Evolutionary conservation across 2,888 invertebrate genomes (phyloP).

Genomic region (Mycalesis mineus): DNA sequence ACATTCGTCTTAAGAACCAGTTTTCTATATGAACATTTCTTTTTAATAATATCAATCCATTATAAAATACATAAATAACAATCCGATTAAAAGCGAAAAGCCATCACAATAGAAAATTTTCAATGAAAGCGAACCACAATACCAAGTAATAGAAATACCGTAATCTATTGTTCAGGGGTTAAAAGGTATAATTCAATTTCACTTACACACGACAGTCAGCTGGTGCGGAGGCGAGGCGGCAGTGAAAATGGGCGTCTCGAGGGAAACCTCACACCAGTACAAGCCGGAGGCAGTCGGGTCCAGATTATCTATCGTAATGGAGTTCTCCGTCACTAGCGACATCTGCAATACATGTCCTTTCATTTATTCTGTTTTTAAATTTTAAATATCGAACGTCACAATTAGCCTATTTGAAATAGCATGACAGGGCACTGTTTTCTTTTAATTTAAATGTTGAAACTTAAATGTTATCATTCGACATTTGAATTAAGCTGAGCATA

Average conservation of each 20-base stretch:
- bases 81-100: too few relatives aligned
- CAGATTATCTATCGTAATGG: slow-evolving; percentile 83
- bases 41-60: too few relatives aligned
- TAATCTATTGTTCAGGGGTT: neutral
- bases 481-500: too few relatives aligned
- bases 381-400: neutral
- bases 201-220: slow-evolving; percentile 89
- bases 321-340: slow-evolving; percentile 68
- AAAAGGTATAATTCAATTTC: neutral
- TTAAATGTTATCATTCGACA: too few relatives aligned
- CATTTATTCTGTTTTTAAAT: neutral
- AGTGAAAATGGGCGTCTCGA: slow-evolving; percentile 89
- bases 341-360: slow-evolving; percentile 48
- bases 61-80: too few relatives aligned
- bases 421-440: neutral
- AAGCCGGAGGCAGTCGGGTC: slow-evolving; percentile 87
- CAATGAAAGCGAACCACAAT: too few relatives aligned
- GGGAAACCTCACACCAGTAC: slow-evolving; percentile 90
- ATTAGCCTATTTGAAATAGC: too few relatives aligned
- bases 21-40: too few relatives aligned
- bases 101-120: too few relatives aligned
- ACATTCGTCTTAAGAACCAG: too few relatives aligned
- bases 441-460: too few relatives aligned
- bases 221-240: slow-evolving; percentile 86
- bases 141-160: too few relatives aligned